Conservation (phyloP, 2,888 invertebrate genomes). For the Ephialtes manifestator region DNA sequence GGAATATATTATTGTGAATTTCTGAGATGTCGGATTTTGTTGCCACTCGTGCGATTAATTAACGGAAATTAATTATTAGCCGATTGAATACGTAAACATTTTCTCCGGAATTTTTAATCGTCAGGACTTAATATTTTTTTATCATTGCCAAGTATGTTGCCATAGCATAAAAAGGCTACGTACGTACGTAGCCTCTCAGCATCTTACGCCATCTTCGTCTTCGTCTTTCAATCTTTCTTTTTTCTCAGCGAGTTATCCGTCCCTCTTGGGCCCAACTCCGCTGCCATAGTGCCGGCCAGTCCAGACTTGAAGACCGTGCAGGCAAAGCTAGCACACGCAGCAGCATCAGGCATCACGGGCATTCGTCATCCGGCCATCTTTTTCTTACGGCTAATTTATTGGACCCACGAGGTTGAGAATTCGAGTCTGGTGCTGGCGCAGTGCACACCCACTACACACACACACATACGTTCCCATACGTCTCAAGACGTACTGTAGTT, state of each 20-base stretch:
- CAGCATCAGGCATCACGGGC: slow-evolving; percentile 82
- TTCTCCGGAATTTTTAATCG: background rate
- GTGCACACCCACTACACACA: slow-evolving; percentile 57
- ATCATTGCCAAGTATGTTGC: background rate
- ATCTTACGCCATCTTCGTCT: slow-evolving; percentile 19
- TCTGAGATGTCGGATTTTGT: too few relatives aligned
- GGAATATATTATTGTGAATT: too few relatives aligned
- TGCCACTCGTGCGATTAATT: too few relatives aligned
- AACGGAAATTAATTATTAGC: too few relatives aligned
- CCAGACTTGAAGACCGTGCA: slow-evolving; percentile 54
- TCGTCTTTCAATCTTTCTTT: slow-evolving; percentile 5
- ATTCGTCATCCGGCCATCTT: slow-evolving; percentile 84
- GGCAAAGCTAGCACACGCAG: slow-evolving; percentile 53
- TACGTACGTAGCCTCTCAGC: background rate
- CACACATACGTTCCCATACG: slow-evolving; percentile 8
- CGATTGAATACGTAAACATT: too few relatives aligned
- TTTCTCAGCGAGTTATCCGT: slow-evolving; percentile 10
- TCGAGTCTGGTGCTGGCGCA: slow-evolving; percentile 61
- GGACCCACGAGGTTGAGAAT: slow-evolving; percentile 76
- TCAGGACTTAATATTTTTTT: background rate
- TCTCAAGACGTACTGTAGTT: background rate
- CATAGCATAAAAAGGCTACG: background rate
- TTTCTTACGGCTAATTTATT: slow-evolving; percentile 83
- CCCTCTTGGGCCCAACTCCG: slow-evolving; percentile 53
- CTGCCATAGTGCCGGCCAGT: slow-evolving; percentile 61